Conservation (phyloP, 2,888 invertebrate species). For the Eupithecia tripunctaria region DNA sequence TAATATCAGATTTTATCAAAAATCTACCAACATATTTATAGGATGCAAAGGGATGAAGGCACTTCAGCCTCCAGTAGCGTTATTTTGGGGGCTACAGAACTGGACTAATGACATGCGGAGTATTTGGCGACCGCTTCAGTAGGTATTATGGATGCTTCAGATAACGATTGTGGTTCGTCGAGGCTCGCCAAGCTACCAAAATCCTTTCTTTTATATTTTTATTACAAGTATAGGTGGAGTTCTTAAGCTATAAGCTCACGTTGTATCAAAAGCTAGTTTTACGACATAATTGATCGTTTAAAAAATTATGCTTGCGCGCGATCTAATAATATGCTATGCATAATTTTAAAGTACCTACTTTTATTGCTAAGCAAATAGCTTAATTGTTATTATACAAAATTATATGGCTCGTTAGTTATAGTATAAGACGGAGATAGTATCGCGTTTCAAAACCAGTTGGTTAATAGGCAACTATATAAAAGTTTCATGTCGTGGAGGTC, state of each 20-base stretch:
- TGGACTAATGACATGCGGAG: not conserved
- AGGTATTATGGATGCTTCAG: not conserved
- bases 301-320: constrained; percentile 25
- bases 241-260: not conserved
- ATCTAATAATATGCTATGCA: constrained; percentile 14
- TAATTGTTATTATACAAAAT: constrained; percentile 29
- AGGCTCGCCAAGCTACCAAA: not conserved
- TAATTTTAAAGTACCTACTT: constrained; percentile 7
- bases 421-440: not conserved
- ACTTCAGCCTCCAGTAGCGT: not conserved
- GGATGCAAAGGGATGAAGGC: not conserved
- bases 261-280: constrained; percentile 37
- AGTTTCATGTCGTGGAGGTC: not conserved
- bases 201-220: not conserved
- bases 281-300: constrained; percentile 36
- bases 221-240: not conserved
- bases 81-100: not conserved
- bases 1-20: too few species aligned
- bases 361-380: constrained; percentile 28
- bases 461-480: not conserved
- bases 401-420: constrained; percentile 12
- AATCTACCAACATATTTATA: not conserved
- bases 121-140: not conserved
- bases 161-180: not conserved
- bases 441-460: not conserved